Evolutionary conservation across 2,797 vertebrate genomes (phyloP).

Genomic region (Chrysocyon brachyurus): DNA sequence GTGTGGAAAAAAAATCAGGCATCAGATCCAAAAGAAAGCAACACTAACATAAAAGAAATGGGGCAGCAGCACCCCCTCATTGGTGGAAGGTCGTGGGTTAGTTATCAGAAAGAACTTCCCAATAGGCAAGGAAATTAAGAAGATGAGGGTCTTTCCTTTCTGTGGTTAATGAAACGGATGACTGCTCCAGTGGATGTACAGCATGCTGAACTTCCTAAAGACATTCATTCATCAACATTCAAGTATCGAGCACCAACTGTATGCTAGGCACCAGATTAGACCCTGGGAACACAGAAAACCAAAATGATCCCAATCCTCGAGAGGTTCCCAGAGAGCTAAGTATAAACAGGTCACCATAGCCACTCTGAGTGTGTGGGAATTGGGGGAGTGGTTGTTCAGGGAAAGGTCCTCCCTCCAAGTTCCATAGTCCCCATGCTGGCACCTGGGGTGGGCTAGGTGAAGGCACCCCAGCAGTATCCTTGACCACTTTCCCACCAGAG

Average conservation of each 20-base stretch:
- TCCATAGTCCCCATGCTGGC: background rate
- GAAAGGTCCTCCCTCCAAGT: background rate
- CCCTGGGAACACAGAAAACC: background rate
- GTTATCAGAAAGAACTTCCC: constrained; percentile 1
- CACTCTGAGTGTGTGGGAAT: background rate
- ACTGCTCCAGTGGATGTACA: background rate
- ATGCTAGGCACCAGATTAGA: background rate
- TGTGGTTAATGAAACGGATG: background rate
- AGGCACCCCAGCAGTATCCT: background rate
- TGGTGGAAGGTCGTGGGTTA: background rate
- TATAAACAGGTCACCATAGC: background rate
- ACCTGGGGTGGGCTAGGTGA: background rate
- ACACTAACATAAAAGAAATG: background rate
- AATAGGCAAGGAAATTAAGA: background rate
- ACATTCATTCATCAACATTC: background rate
- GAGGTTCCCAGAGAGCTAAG: background rate
- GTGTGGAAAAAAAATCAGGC: background rate
- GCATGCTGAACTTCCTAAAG: background rate
- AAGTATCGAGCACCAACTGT: background rate
- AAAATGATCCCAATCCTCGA: background rate
- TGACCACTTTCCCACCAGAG: background rate
- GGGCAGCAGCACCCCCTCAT: background rate
- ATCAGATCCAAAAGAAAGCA: background rate
- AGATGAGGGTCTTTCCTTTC: background rate
- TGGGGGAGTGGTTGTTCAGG: background rate